Evolutionary conservation across 2,888 invertebrate species (phyloP), one percentile per base, ranked within the genome.

Genomic region (Strigamia crassipes): DNA sequence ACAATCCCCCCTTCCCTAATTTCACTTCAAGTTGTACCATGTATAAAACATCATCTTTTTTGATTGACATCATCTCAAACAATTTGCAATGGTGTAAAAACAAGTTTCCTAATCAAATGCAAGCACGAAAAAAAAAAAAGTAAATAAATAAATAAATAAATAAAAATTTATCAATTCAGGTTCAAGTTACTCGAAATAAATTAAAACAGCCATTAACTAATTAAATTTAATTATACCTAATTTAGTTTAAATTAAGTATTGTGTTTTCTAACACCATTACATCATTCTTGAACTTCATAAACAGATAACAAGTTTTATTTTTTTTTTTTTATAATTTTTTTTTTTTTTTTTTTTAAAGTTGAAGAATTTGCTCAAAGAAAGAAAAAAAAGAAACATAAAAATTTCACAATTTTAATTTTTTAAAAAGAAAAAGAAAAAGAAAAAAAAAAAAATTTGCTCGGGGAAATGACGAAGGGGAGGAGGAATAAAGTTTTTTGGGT

Each of bases 391-490:
- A 79, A 18, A 61, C 27, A 27, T 27, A 27, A n/a, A 61, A 61
- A 61, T 61, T 61, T 61, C 61, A n/a, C n/a, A 66, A 23, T 66
- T 66, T 66, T 66, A 66, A 66, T 66, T 66, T 66, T 21, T 23
- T 5, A 56, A 5, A 15, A 18, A 56, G 15, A 56, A 56, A 56
- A 18, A 10, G 15, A 56, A 56, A 56, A 18, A 10, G 9, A 23
- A 18, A 66, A 66, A 80, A 83, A 66, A 83, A 83, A 82, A 83
- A 83, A 83, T 81, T 79, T 81, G 82, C 82, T 80, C 82, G 83
- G 83, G 83, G 81, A 42, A 82, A 83, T 82, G 78, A 82, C 80
- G 80, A 84, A 73, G 81, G 83, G 82, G 81, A 73, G 82, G 79
- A 38, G 81, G 82, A 82, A 81, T 81, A 79, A 38, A 82, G 78